These are phyloP conservation scores for Mus spretus DNA, from an alignment of 2,797 vertebrate species.

Conservation along the genomic window DNA sequence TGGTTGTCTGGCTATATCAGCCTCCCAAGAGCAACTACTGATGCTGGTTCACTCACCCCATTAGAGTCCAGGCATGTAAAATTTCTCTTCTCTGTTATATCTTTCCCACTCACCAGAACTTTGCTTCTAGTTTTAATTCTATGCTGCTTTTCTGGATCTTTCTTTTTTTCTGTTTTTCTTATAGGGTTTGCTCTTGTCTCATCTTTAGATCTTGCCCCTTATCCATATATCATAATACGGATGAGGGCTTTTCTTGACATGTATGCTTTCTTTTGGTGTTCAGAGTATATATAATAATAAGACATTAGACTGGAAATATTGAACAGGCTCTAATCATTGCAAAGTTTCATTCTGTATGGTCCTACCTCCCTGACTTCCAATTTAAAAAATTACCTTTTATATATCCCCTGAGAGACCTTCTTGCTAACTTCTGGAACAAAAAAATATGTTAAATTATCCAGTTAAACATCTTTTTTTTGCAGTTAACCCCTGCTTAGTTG, in stretches of 20 bases:
- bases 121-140: constrained; percentile 14
- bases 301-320: constrained; percentile 65
- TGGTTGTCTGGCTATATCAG: not conserved
- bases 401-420: constrained; percentile 26
- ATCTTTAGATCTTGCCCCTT: constrained; percentile 39
- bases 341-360: constrained; percentile 12
- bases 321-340: constrained; percentile 62
- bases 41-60: not conserved
- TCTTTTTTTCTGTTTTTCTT: not conserved
- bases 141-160: not conserved
- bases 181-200: not conserved
- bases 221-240: constrained; percentile 46
- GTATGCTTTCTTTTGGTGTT: constrained; percentile 46
- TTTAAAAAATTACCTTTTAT: constrained; percentile 52
- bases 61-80: not conserved
- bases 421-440: constrained; percentile 34
- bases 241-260: constrained; percentile 18
- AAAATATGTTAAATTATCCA: not conserved
- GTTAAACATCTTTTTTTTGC: not conserved
- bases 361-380: not conserved
- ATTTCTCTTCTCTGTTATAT: not conserved
- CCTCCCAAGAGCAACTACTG: not conserved
- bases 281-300: constrained; percentile 47
- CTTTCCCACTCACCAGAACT: not conserved
- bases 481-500: constrained; percentile 56